phyloP scores from a whole-genome alignment of 2,888 invertebrate species.

The Leistus spinibarbis region DNA sequence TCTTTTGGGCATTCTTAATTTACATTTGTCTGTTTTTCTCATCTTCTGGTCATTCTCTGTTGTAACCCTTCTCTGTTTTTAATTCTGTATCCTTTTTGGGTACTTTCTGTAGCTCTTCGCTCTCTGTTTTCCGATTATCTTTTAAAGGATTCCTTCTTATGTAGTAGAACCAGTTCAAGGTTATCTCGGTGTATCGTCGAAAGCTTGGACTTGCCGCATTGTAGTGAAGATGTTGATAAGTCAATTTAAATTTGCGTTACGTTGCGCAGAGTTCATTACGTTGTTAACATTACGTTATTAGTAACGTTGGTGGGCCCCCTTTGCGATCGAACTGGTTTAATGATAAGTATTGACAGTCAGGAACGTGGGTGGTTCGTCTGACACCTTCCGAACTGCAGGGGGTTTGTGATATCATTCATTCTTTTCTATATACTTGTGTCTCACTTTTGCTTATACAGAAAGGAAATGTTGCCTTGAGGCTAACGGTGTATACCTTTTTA shows the following conservation, averaged over 20 bases:
- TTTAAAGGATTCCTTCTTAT: too few species aligned
- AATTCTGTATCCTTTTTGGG: too few species aligned
- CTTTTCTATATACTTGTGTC: neutral
- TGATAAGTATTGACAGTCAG: constrained; percentile 27
- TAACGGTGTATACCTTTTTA: neutral
- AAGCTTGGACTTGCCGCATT: too few species aligned
- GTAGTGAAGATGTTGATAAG: neutral
- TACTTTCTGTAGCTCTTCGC: too few species aligned
- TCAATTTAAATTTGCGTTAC: too few species aligned
- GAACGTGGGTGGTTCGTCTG: constrained; percentile 21
- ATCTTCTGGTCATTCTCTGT: too few species aligned
- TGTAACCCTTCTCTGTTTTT: too few species aligned
- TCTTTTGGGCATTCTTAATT: too few species aligned
- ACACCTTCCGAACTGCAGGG: constrained; percentile 22
- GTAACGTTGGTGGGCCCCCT: neutral
- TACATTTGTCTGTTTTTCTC: too few species aligned
- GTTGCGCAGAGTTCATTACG: neutral
- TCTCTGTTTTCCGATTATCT: too few species aligned
- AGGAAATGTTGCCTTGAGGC: neutral
- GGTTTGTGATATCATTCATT: neutral
- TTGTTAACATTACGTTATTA: neutral
- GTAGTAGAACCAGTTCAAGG: too few species aligned
- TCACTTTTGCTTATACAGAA: neutral
- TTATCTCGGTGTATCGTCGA: too few species aligned
- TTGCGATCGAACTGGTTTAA: constrained; percentile 11